Base-by-base conservation (phyloP, 2,888 invertebrate genomes). In the Acanthosoma haemorrhoidale region DNA sequence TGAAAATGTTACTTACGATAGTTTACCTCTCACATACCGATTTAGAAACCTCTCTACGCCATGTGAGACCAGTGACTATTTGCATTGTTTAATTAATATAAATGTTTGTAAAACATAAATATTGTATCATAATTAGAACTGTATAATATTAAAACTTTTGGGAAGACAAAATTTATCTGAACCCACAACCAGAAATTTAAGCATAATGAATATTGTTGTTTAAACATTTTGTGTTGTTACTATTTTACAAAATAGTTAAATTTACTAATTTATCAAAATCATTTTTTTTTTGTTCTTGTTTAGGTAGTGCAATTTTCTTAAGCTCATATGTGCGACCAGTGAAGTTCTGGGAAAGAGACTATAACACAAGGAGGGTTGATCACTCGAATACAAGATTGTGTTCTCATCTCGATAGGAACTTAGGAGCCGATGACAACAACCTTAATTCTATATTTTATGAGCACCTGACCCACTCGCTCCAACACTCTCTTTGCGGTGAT, bases 391-490 rank as follows among this genome's bases (percentile, higher is more conserved):
- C 97, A 0, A 85, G 97, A 18, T 85, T 99, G 34, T 92, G 94
- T 0, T 93, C 95, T 16, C 98, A 99, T 79, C 81, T 99, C 60
- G 98, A 99, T 75, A 85, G 96, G 59, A 96, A 96, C 80, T 84
- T 96, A 57, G 89, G 96, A 81, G 85, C 92, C 76, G 97, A 97
- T 79, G 98, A 99, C 80, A 97, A 97, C 81, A 99, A 99, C 80
- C 81, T 99, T 67, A 99, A 99, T 81, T 96, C 97, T 1, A 97
- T 99, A 78, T 99, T 99, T 83, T 99, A 99, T 80, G 99, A 99
- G 81, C 99, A 99, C 79, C 83, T 99, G 64, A 98, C 98, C 0
- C 86, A 97, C 4, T 96, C 96, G 2, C 82, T 99, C 72, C 98
- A 99, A 79, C 94, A 96, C 80, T 95, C 94, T 34, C 83, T 99